These are phyloP conservation scores for Phocoena sinus DNA, from an alignment of 2,113 vertebrate species.

Conservation along the genomic window DNA sequence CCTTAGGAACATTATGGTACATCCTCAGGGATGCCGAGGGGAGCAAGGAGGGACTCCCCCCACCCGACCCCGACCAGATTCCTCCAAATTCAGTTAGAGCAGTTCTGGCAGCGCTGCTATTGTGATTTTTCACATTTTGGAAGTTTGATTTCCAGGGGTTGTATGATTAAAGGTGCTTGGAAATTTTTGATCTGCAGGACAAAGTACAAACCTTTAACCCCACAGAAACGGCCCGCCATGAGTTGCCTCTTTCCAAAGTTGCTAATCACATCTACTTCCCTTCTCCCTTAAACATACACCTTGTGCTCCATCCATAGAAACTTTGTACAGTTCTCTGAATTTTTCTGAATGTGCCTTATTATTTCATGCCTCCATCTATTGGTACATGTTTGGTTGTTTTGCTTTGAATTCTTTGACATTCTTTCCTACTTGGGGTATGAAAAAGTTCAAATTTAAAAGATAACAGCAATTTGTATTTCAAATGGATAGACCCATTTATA, in stretches of 20 bases:
- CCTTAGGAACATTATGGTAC: too few species aligned
- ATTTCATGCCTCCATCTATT: neutral
- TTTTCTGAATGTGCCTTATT: neutral
- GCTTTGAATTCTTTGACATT: neutral
- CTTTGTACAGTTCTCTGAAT: neutral
- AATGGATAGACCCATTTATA: neutral
- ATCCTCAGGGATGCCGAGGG: neutral
- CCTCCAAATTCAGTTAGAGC: neutral
- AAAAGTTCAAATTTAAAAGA: neutral
- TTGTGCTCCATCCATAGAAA: neutral
- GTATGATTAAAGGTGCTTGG: neutral
- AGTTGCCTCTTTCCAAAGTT: neutral
- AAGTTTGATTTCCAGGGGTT: neutral
- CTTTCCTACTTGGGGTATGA: neutral
- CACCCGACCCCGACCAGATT: rapidly evolving
- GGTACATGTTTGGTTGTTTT: neutral
- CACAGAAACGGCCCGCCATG: neutral
- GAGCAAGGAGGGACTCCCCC: neutral
- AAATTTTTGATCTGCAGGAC: neutral
- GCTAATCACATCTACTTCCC: neutral
- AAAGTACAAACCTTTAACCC: neutral
- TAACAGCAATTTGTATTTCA: neutral
- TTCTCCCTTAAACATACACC: neutral
- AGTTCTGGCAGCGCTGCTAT: neutral
- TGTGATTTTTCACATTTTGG: neutral